These are phyloP conservation scores for Phaenicophaeus curvirostris DNA, from an alignment of 2,797 vertebrate genomes.

Conservation along the genomic window DNA sequence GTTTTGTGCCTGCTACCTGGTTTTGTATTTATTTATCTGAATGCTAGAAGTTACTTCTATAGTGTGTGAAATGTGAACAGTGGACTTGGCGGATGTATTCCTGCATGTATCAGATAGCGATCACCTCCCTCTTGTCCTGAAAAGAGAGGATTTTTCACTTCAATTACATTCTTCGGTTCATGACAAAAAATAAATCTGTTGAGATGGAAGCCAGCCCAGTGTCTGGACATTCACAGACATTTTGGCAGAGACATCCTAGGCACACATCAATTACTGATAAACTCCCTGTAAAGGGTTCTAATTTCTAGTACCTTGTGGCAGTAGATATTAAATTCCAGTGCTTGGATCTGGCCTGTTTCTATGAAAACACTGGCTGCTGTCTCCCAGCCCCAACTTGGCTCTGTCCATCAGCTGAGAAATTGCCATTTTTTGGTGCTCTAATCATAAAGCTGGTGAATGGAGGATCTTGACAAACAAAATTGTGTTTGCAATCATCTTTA, in stretches of 20 bases:
- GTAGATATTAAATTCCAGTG: neutral
- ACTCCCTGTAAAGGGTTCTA: too few species aligned
- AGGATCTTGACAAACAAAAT: neutral
- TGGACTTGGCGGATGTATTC: neutral
- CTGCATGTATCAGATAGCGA: rapidly evolving
- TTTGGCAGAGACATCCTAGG: neutral
- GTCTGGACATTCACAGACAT: neutral
- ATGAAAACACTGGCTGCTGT: neutral
- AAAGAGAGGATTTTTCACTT: neutral
- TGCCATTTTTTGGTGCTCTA: neutral
- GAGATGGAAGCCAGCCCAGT: neutral
- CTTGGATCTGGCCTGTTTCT: neutral
- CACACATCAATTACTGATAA: neutral
- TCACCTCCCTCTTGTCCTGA: neutral
- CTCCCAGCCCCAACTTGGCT: neutral
- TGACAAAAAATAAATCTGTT: neutral
- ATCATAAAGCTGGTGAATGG: neutral
- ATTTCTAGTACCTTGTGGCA: rapidly evolving
- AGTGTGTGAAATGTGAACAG: neutral
- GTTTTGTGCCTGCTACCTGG: neutral
- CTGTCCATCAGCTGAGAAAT: rapidly evolving
- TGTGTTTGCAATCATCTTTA: neutral
- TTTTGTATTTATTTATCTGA: too few species aligned
- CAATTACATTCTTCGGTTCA: neutral
- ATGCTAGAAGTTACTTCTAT: neutral